Conservation (phyloP, 1,140 invertebrate genomes). For the Sycophila sp. region DNA sequence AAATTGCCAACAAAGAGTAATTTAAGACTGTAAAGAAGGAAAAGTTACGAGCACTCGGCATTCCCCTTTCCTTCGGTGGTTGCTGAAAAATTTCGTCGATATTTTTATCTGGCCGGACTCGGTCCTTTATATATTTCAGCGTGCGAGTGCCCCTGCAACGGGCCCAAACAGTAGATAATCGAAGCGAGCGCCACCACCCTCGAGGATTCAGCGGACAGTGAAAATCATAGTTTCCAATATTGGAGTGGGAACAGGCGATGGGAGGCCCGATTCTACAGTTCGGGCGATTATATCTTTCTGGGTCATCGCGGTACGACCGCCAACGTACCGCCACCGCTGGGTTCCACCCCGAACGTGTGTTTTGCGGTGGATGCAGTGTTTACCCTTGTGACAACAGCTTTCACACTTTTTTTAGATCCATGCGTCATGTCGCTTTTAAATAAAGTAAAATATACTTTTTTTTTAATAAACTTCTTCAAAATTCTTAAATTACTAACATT, state of each 20-base stretch:
- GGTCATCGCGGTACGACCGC: background rate
- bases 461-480: no score
- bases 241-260: background rate
- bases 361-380: no score
- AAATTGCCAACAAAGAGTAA: background rate
- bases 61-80: background rate
- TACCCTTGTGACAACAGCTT: no score
- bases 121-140: background rate
- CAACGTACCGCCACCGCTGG: no score
- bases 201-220: constrained; percentile 15
- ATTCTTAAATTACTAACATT: no score
- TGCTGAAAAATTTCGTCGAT: background rate
- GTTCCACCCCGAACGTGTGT: no score
- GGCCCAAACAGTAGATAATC: constrained; percentile 13
- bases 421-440: no score
- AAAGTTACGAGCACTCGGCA: no score
- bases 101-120: background rate
- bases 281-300: constrained; percentile 13
- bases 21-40: background rate
- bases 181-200: background rate
- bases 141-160: background rate
- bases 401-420: no score
- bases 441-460: no score
- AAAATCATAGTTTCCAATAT: constrained; percentile 29
- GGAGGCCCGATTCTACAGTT: no score